Evolutionary conservation across 2,113 vertebrate species (phyloP), one percentile per base, ranked within the genome.

Genomic region (Cyprichromis sp.): DNA sequence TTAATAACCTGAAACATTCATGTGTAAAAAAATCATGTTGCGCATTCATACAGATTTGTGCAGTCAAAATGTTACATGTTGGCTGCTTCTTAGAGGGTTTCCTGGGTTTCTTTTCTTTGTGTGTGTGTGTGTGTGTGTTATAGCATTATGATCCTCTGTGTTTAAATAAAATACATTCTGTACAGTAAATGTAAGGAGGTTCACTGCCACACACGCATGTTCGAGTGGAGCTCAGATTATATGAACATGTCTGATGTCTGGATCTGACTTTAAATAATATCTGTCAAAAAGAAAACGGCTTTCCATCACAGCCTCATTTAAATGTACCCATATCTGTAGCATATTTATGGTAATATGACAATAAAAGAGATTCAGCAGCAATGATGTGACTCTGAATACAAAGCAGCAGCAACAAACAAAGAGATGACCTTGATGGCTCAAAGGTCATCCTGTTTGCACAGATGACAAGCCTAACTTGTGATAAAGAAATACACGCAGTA

Each of bases 261-360:
- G 78, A 92, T 92, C 89, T 14, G 66, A 79, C 54, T 86, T 83
- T 79, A 89, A 94, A 95, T 92, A 80, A 91, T 91, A 92, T 84
- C 86, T 93, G 88, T 92, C 92, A 90, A 90, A 90, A 88, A 73
- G 66, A 55, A 94, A 95, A 92, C 87, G 29, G 82, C 87, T 89
- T 92, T 93, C 80, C 73, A 79, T 91, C 82, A 80, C 73, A 10
- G 5, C 3, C 78, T 80, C 52, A 87, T 92, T 92, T 90, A 88
- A 88, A 91, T 85, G 80, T 88, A 81, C 59, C 9, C 86, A 87
- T 84, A 87, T 87, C 24, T 91, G 57, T 57, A 76, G 85, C 89
- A 86, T 59, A 91, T 93, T 91, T 93, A 92, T 92, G 88, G 36
- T 85, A 89, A 94, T 91, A 11, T 5, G 14, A 79, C 45, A 81